Conservation (phyloP, 2,113 vertebrate species). For the Hylia prasina region DNA sequence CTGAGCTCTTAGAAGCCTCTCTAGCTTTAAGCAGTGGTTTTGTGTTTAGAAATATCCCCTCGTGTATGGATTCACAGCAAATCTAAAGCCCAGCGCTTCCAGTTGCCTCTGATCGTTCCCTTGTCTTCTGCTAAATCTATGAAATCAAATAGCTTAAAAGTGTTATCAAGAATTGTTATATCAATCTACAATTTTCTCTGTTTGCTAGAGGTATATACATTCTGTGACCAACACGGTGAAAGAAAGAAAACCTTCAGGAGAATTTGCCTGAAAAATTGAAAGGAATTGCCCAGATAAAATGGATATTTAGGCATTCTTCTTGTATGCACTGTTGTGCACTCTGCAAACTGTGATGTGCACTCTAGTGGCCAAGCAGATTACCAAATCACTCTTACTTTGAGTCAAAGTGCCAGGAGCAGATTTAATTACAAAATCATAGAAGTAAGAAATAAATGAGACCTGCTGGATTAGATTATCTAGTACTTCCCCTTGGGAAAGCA, state of each 20-base stretch:
- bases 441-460: conserved; percentile 43
- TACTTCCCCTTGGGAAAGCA: neutral
- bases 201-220: neutral
- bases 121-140: neutral
- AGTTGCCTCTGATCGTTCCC: neutral
- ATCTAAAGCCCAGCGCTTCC: neutral
- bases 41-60: neutral
- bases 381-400: conserved; percentile 34
- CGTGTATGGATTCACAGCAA: accelerated
- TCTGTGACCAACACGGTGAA: neutral
- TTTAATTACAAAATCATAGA: conserved; percentile 59
- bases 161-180: neutral
- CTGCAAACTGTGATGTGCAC: neutral
- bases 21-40: neutral
- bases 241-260: neutral
- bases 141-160: neutral
- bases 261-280: neutral
- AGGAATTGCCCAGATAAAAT: neutral
- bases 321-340: neutral
- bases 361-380: conserved; percentile 24
- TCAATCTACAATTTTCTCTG: neutral
- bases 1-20: neutral
- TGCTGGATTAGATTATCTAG: conserved; percentile 48
- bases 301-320: neutral
- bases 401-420: conserved; percentile 41